Conservation (phyloP, 2,797 vertebrate species). For the Ptychobarbus kaznakovi region DNA sequence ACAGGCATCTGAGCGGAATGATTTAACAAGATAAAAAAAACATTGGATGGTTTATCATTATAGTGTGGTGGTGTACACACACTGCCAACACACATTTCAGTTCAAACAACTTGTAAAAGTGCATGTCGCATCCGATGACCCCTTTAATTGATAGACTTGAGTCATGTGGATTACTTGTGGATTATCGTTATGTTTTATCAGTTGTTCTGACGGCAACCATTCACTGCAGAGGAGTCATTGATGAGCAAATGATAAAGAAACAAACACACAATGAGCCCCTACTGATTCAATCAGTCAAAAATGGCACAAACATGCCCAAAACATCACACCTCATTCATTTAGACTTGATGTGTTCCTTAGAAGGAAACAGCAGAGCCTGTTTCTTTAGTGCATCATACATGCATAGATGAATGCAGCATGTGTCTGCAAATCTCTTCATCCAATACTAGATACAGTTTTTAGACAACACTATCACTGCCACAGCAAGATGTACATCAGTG, state of each 20-base stretch:
- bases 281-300: not conserved
- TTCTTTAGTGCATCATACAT: not conserved
- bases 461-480: not conserved
- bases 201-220: not conserved
- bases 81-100: no score
- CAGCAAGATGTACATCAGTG: not conserved
- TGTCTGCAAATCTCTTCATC: constrained; percentile 5
- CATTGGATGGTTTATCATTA: no score
- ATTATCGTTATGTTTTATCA: not conserved
- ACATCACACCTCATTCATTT: constrained; percentile 16
- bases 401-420: not conserved
- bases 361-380: not conserved
- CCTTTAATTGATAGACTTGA: not conserved
- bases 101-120: no score
- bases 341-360: constrained; percentile 19
- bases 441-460: not conserved
- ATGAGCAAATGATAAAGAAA: not conserved
- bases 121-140: no score
- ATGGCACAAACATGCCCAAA: not conserved
- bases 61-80: no score
- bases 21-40: no score
- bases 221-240: not conserved
- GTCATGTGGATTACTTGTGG: not conserved
- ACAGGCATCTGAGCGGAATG: no score
- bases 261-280: not conserved